Conservation (phyloP, 2,113 vertebrate genomes). For the Thoracochromis brauschi region DNA sequence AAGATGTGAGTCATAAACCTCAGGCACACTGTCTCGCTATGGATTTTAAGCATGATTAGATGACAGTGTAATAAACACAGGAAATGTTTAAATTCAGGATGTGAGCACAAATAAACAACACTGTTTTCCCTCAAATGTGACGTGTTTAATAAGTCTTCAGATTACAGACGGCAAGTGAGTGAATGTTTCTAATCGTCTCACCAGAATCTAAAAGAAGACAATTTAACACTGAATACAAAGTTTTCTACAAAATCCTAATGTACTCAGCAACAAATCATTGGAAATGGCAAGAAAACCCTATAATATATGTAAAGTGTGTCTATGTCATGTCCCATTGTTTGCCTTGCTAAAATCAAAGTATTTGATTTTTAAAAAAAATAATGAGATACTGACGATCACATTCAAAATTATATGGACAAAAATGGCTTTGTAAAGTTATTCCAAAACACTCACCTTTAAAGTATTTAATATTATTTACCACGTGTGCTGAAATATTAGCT, state of each 20-base stretch:
- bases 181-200: rapidly evolving
- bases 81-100: neutral
- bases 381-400: neutral
- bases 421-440: neutral
- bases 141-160: neutral
- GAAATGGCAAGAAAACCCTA: neutral
- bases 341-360: neutral
- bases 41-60: neutral
- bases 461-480: neutral
- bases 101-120: neutral
- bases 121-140: neutral
- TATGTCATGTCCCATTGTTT: neutral
- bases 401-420: neutral
- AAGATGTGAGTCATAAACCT: neutral
- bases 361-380: rapidly evolving
- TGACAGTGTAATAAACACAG: neutral
- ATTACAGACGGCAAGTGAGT: neutral
- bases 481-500: neutral
- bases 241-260: neutral
- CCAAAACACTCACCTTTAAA: neutral
- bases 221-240: rapidly evolving
- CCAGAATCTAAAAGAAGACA: neutral
- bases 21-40: neutral
- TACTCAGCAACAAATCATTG: neutral
- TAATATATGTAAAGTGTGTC: neutral